Evolutionary conservation across 2,888 invertebrate genomes (phyloP).

Genomic region (Tetranychus piercei): DNA sequence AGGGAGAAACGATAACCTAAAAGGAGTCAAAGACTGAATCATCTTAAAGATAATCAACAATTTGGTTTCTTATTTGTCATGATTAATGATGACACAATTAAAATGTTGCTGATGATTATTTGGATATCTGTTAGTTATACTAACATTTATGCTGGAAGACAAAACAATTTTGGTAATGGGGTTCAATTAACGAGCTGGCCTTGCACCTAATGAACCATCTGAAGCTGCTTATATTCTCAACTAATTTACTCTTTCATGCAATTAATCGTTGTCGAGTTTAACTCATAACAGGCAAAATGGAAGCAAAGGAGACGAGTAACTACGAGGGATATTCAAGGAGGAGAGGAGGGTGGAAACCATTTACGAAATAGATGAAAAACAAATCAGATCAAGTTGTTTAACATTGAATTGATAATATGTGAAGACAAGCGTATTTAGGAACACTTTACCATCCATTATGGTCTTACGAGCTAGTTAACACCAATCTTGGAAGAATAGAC

Average conservation of each 20-base stretch:
- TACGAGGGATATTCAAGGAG: neutral
- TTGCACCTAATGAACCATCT: neutral
- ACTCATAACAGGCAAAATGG: neutral
- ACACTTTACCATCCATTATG: slow-evolving; percentile 2
- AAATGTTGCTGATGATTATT: neutral
- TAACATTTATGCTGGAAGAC: neutral
- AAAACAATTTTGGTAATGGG: neutral
- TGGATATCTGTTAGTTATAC: neutral
- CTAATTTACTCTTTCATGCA: neutral
- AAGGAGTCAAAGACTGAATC: neutral
- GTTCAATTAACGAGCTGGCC: neutral
- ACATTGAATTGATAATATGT: slow-evolving; percentile 9
- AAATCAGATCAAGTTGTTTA: slow-evolving; percentile 2
- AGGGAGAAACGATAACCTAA: neutral
- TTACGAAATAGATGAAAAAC: neutral
- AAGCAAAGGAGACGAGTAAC: neutral
- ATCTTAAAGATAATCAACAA: neutral
- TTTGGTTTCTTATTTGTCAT: neutral
- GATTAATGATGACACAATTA: neutral
- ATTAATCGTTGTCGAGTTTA: neutral
- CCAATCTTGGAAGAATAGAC: neutral
- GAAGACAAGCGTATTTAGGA: slow-evolving; percentile 9
- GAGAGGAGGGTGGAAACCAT: neutral
- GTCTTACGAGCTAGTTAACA: neutral
- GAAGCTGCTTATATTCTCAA: neutral